These are phyloP conservation scores for Podiceps cristatus DNA, from an alignment of 2,113 vertebrate species.

Conservation along the genomic window DNA sequence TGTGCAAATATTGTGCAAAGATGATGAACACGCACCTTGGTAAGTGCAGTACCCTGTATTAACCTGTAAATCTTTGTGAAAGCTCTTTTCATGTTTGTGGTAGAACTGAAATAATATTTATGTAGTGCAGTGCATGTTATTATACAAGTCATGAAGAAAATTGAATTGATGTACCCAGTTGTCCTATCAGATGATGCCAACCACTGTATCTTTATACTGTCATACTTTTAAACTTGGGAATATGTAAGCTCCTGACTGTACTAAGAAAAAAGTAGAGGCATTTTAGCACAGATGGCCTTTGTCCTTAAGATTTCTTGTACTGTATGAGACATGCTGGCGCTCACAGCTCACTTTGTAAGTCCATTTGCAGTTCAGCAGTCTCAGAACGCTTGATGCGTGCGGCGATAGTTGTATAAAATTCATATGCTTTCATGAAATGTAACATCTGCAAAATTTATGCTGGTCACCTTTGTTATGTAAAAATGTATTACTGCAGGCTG, in stretches of 20 bases:
- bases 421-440: neutral
- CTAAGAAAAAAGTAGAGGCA: neutral
- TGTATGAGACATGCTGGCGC: neutral
- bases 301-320: neutral
- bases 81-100: neutral
- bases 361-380: neutral
- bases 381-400: neutral
- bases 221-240: neutral
- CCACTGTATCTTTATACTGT: neutral
- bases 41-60: slow-evolving; percentile 73
- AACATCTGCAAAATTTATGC: neutral
- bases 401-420: neutral
- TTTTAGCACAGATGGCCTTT: neutral
- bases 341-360: neutral
- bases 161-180: neutral
- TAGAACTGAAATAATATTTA: slow-evolving; percentile 5
- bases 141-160: neutral
- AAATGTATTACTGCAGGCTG: neutral
- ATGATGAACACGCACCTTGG: slow-evolving; percentile 97
- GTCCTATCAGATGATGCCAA: neutral
- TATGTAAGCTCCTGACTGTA: neutral
- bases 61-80: neutral
- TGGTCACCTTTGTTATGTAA: neutral
- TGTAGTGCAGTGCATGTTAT: neutral
- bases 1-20: slow-evolving; percentile 98